Base-by-base conservation (phyloP, 2,797 vertebrate species). In the Amniataba percoides region DNA sequence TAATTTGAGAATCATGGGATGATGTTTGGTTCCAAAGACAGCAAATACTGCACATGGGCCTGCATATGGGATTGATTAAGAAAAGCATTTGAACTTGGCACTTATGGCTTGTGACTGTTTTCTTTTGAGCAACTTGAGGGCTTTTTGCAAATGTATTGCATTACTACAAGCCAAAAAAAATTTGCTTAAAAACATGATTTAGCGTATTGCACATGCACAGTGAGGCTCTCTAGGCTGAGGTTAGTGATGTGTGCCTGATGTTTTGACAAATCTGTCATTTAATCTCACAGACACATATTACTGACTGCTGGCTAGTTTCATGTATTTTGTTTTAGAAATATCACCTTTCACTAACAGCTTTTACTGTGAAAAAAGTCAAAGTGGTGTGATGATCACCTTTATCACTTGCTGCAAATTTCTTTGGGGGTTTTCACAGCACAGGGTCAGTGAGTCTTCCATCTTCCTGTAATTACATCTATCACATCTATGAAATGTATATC, bases 1-100 rank as follows among this genome's bases (percentile, higher is more conserved):
- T 31, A 75, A 62, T 39, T 5, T 51, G 64, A 69, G 76, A 69
- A 53, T 62, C 13, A 71, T 67, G 16, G 48, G 62, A 59, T 64
- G 63, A 5, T 42, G 21, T 65, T 68, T 57, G 21, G 11, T 42
- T 75, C 19, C 27, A 67, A 31, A 23, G 5, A 80, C 18, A 67
- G 21, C 27, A 55, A 66, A 70, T 51, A 39, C 45, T 40, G 23
- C 43, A 36, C 25, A 27, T 2, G 6, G 21, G 25, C 27, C 27
- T 1, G 8, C 59, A 77, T 40, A 61, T 74, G 59, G 59, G 18
- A 57, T 69, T 43, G 34, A 40, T 82, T 81, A 55, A 21, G 19
- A 36, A 62, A 21, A 53, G 25, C 5, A 13, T 57, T 66, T 46
- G 1, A 60, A 70, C 39, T 57, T 7, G 25, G 57, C 4, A 7